Evolutionary conservation across 1,140 invertebrate genomes (phyloP).

Genomic region (Hydropsyche tenuis): DNA sequence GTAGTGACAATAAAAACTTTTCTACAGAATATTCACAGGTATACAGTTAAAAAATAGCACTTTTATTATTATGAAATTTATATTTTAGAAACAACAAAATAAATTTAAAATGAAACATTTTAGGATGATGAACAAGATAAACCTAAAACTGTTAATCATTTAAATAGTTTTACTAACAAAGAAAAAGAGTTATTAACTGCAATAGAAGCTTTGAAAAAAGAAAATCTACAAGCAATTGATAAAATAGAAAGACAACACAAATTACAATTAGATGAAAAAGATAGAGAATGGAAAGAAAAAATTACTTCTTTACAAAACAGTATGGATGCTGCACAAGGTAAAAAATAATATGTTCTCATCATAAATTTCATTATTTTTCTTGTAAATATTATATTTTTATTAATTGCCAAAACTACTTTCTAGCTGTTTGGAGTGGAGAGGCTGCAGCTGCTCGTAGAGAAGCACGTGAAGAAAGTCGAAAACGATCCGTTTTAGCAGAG

Average conservation of each 20-base stretch:
- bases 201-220: conserved; percentile 65
- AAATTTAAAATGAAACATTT: conserved; percentile 53
- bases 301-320: conserved; percentile 51
- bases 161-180: conserved; percentile 3
- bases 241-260: conserved; percentile 37
- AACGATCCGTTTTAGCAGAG: conserved; percentile 52
- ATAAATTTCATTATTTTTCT: neutral
- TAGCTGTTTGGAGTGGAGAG: conserved; percentile 56
- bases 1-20: conserved; percentile 1
- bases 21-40: neutral
- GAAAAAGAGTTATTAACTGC: conserved; percentile 62
- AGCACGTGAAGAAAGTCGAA: conserved; percentile 57
- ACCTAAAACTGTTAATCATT: neutral
- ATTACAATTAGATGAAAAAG: conserved; percentile 67
- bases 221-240: conserved; percentile 60
- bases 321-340: conserved; percentile 48
- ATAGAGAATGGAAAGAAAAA: conserved; percentile 70
- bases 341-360: neutral
- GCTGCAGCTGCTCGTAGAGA: conserved; percentile 63
- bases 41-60: neutral
- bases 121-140: conserved; percentile 38
- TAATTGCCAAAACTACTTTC: too few species aligned
- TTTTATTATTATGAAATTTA: too few species aligned
- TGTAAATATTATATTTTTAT: conserved; percentile 6
- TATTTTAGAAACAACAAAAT: too few species aligned